These are phyloP conservation scores for Phoxinus dragarum DNA, from an alignment of 2,797 vertebrate genomes.

Conservation along the genomic window DNA sequence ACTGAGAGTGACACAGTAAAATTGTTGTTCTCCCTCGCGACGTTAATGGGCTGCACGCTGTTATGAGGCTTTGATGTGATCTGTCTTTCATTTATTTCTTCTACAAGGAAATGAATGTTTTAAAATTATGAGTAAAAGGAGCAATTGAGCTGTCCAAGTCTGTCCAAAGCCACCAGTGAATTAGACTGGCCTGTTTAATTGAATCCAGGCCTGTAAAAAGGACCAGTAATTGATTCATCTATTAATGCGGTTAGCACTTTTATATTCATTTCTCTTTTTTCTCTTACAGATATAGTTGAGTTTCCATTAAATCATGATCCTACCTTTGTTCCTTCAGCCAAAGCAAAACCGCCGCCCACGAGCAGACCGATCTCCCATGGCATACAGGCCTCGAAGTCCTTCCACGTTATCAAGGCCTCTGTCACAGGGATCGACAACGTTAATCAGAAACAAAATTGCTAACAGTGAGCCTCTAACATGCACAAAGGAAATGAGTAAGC, in stretches of 20 bases:
- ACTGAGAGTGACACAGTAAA: slow-evolving; percentile 16
- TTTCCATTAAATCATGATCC: slow-evolving; percentile 55
- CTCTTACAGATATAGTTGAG: not conserved
- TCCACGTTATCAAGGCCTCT: slow-evolving; percentile 90
- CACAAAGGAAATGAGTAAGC: not conserved
- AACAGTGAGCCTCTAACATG: too few relatives aligned
- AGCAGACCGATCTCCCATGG: slow-evolving; percentile 92
- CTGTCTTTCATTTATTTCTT: slow-evolving; percentile 26
- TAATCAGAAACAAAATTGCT: slow-evolving; percentile 62
- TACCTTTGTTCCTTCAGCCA: slow-evolving; percentile 92
- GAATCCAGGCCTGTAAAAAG: not conserved
- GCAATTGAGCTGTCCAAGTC: slow-evolving; percentile 36
- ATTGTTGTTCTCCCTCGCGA: slow-evolving; percentile 28
- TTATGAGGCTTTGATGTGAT: slow-evolving; percentile 29
- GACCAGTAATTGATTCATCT: slow-evolving; percentile 9
- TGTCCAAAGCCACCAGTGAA: slow-evolving; percentile 9
- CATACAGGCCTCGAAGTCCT: slow-evolving; percentile 91
- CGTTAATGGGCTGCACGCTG: slow-evolving; percentile 30
- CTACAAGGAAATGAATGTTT: slow-evolving; percentile 28
- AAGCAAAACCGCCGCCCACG: slow-evolving; percentile 92
- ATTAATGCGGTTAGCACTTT: not conserved
- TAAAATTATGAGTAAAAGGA: slow-evolving; percentile 28
- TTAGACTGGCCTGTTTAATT: slow-evolving; percentile 31
- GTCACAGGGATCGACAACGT: slow-evolving; percentile 60
- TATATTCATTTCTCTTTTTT: slow-evolving; percentile 16